A percentile compares a stretch with the other conserved stretches of the same genome.
phyloP scores from a whole-genome alignment of 2,113 vertebrate species.

The Capra hircus region DNA sequence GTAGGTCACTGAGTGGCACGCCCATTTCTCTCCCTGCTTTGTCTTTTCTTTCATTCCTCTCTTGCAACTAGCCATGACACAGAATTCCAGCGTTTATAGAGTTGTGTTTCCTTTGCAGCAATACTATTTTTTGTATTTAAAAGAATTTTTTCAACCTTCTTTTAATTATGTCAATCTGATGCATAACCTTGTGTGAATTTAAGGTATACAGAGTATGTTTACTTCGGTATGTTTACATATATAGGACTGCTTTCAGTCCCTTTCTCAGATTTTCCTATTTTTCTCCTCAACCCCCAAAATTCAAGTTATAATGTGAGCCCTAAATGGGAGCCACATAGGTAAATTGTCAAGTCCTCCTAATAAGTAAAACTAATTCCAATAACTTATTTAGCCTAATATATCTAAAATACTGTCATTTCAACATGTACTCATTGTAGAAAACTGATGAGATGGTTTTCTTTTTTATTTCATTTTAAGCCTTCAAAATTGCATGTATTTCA shows the following conservation, averaged over 20 bases:
- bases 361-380: background rate
- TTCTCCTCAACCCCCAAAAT: background rate
- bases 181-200: background rate
- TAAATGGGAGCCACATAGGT: background rate
- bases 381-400: background rate
- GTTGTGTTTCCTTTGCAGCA: background rate
- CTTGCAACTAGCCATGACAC: background rate
- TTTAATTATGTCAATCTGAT: background rate
- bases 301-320: background rate
- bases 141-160: background rate
- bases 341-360: background rate
- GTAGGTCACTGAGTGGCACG: background rate
- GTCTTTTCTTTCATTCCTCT: background rate
- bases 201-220: background rate
- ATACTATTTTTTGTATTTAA: background rate
- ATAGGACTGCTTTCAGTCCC: background rate
- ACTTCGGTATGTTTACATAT: background rate
- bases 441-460: background rate
- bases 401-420: background rate
- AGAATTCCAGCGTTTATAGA: background rate
- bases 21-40: background rate
- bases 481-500: background rate
- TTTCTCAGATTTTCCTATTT: background rate
- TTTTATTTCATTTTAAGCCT: background rate
- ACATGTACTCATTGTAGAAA: background rate